Conservation (phyloP, 2,888 invertebrate genomes). For the Ectobius pallidus region DNA sequence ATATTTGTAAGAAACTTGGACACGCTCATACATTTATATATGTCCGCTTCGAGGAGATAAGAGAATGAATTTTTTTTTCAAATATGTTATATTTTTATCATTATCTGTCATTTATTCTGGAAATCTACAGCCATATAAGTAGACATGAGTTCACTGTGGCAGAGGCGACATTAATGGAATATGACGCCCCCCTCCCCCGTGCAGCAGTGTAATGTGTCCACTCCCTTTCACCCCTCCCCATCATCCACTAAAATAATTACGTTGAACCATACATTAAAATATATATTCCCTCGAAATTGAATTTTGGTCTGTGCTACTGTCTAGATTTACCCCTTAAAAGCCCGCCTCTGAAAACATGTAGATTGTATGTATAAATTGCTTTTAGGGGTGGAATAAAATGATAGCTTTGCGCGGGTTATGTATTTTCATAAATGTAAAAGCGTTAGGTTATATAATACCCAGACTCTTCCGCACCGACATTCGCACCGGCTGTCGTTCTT, state of each 20-base stretch:
- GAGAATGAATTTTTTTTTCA: no score
- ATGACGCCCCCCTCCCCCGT: not conserved
- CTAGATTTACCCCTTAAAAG: conserved; percentile 16
- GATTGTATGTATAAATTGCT: not conserved
- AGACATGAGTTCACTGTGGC: not conserved
- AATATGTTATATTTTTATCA: no score
- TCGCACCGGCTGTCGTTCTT: not conserved
- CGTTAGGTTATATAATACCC: no score
- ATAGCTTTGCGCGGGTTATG: not conserved
- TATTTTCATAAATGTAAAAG: not conserved
- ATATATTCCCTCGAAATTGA: conserved; percentile 14
- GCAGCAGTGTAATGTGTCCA: not conserved
- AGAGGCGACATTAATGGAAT: not conserved
- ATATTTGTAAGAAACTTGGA: no score
- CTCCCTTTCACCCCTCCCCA: not conserved
- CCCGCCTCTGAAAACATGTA: conserved; percentile 7
- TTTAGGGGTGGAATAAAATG: conserved; percentile 4
- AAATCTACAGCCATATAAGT: no score
- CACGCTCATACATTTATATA: no score
- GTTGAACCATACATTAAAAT: conserved; percentile 15
- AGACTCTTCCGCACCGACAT: no score
- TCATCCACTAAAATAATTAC: conserved; percentile 1
- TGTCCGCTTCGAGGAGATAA: no score
- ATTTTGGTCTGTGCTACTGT: not conserved
- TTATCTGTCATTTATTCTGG: no score